Evolutionary conservation across 2,113 vertebrate species (phyloP).

Genomic region (Tympanuchus pallidicinctus): DNA sequence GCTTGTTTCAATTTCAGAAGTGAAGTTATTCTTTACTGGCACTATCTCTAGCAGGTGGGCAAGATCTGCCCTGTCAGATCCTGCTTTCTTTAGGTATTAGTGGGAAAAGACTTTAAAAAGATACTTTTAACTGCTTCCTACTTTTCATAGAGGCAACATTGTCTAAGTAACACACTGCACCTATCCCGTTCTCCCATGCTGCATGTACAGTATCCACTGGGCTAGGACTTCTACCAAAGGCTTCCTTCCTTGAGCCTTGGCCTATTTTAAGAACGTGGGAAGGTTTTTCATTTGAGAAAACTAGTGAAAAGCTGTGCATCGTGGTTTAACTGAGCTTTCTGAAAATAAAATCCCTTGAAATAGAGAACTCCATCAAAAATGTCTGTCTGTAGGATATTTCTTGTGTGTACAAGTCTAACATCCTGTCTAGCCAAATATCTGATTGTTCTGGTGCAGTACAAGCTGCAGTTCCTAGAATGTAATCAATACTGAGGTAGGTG

Average conservation of each 20-base stretch:
- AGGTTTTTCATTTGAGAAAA: neutral
- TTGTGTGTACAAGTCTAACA: neutral
- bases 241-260: neutral
- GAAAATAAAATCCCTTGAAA: neutral
- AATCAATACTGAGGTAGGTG: neutral
- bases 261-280: neutral
- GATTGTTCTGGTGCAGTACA: neutral
- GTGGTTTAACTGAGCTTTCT: neutral
- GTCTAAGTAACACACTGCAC: neutral
- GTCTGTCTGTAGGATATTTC: neutral
- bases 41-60: neutral
- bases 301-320: neutral
- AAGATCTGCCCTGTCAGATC: neutral
- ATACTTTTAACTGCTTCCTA: neutral
- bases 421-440: neutral
- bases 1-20: neutral
- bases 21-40: neutral
- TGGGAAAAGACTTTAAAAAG: neutral
- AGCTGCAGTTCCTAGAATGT: neutral
- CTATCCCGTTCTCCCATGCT: neutral
- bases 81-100: neutral
- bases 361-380: neutral
- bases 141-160: neutral
- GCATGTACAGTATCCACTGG: neutral
- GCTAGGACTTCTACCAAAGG: neutral